A percentile compares a stretch with the other conserved stretches of the same genome.
Evolutionary conservation across 2,113 vertebrate species (phyloP).

Genomic region (Chloebia gouldiae): DNA sequence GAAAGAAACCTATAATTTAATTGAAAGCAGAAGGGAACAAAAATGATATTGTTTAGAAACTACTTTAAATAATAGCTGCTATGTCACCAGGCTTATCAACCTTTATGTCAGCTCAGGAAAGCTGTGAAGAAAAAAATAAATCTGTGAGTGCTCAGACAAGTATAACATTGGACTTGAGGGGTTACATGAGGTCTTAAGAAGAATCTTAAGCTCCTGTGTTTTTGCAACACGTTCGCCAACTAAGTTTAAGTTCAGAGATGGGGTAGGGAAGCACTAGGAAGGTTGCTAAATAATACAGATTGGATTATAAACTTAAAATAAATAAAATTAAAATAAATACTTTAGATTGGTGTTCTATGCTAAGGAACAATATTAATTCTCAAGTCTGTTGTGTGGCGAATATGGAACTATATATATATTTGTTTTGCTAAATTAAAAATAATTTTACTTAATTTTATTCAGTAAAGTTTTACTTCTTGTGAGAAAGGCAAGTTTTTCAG

Average conservation of each 20-base stretch:
- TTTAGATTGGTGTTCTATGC: background rate
- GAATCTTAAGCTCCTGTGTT: constrained; percentile 5
- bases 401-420: background rate
- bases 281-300: background rate
- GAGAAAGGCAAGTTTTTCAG: background rate
- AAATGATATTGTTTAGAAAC: constrained; percentile 72
- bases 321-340: background rate
- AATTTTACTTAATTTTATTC: background rate
- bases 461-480: background rate
- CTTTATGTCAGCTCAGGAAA: constrained; percentile 47
- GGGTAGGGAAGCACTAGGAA: background rate
- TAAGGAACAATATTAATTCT: background rate
- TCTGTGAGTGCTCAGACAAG: constrained; percentile 25
- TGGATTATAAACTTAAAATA: background rate
- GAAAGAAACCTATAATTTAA: constrained; percentile 72
- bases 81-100: constrained; percentile 60
- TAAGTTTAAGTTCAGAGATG: background rate
- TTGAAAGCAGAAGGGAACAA: constrained; percentile 62
- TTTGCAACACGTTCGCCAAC: background rate
- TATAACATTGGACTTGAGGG: constrained; percentile 39
- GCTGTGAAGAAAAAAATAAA: background rate
- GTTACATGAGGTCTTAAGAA: background rate
- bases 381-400: background rate
- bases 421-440: background rate
- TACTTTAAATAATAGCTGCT: constrained; percentile 60